A percentile compares a stretch with the other conserved stretches of the same genome.
phyloP scores from a whole-genome alignment of 2,888 invertebrate genomes.

The Pollenia griseotomentosa region DNA sequence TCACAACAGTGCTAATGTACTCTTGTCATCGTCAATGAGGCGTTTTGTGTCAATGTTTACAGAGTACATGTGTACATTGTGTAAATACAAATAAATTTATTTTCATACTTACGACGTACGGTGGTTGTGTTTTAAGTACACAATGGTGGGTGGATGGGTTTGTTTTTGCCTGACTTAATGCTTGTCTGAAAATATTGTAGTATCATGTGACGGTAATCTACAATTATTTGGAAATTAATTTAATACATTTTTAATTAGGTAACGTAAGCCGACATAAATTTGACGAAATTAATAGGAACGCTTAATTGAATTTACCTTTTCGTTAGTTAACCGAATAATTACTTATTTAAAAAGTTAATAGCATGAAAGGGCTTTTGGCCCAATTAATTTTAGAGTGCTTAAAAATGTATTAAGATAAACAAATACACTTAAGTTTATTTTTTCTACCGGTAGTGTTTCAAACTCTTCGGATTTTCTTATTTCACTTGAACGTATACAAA shows the following conservation, averaged over 20 bases:
- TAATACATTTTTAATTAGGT: conserved; percentile 67
- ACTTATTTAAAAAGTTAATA: conserved; percentile 53
- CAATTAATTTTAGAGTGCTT: conserved; percentile 44
- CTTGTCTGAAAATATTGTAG: not conserved
- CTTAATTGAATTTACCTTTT: conserved; percentile 63
- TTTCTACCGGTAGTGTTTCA: no score
- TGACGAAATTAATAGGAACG: conserved; percentile 41
- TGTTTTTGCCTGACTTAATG: conserved; percentile 13
- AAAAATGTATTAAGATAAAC: not conserved
- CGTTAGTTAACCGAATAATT: conserved; percentile 59
- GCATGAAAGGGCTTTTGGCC: conserved; percentile 21
- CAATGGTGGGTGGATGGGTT: conserved; percentile 6
- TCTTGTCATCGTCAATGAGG: not conserved
- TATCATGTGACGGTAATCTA: conserved; percentile 59
- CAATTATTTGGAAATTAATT: conserved; percentile 58
- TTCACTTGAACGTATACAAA: no score
- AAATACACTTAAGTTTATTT: no score
- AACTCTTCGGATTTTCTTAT: no score
- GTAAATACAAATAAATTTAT: not conserved
- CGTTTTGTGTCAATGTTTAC: not conserved
- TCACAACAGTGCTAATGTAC: not conserved
- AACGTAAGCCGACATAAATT: conserved; percentile 57
- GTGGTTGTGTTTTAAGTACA: not conserved
- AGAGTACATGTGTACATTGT: not conserved
- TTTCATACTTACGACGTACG: not conserved